These are phyloP conservation scores for Lepilemur ruficaudatus DNA, from an alignment of 2,797 vertebrate genomes.

Conservation along the genomic window DNA sequence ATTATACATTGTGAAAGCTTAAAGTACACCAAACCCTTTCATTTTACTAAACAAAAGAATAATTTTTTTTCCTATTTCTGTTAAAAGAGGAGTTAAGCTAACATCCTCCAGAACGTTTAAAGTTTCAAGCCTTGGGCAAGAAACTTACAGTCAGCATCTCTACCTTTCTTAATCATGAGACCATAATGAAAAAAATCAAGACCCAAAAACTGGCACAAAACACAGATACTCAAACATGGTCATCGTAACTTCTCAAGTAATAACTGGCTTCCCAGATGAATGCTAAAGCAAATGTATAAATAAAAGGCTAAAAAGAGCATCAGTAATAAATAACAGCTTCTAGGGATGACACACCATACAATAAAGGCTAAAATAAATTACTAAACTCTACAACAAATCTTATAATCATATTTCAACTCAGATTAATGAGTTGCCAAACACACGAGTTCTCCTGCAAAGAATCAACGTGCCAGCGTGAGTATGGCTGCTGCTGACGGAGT, in stretches of 20 bases:
- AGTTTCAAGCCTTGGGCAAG: neutral
- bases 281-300: neutral
- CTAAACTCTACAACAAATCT: neutral
- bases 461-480: neutral
- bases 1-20: neutral
- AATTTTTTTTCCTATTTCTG: neutral
- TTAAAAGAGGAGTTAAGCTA: neutral
- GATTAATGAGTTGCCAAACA: neutral
- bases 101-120: neutral
- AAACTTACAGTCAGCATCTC: neutral
- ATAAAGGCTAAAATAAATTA: slow-evolving; percentile 46
- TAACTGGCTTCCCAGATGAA: neutral
- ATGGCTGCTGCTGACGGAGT: neutral
- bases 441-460: neutral
- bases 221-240: neutral
- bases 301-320: neutral
- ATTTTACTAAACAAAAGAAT: neutral
- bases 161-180: neutral
- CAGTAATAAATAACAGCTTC: neutral
- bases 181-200: neutral
- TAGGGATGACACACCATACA: neutral
- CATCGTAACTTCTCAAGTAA: neutral
- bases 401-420: neutral
- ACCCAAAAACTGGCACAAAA: slow-evolving; percentile 2
- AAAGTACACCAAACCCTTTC: neutral